Evolutionary conservation across 2,888 invertebrate species (phyloP).

Genomic region (Boloria euphrosyne): DNA sequence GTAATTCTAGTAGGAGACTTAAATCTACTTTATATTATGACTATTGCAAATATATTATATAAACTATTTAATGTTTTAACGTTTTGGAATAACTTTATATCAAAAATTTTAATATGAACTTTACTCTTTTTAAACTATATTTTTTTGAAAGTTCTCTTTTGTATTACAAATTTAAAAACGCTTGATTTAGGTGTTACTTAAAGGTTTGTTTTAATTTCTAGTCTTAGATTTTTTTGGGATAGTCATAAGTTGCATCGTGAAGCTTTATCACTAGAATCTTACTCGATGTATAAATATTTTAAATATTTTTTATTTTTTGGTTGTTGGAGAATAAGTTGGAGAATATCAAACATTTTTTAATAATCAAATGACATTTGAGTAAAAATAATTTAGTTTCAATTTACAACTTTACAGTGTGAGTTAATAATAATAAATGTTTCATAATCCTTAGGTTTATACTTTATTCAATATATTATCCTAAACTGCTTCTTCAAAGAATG

Average conservation of each 20-base stretch:
- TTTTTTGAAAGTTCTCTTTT: neutral
- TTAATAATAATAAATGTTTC: neutral
- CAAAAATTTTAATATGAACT: neutral
- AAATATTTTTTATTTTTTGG: too few species aligned
- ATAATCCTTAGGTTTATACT: constrained; percentile 17
- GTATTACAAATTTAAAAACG: neutral
- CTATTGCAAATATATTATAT: constrained; percentile 2
- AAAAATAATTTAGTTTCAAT: too few species aligned
- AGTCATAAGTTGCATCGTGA: neutral
- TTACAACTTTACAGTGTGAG: neutral
- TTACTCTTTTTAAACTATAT: neutral
- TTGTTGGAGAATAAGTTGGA: too few species aligned
- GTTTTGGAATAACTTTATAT: constrained; percentile 16
- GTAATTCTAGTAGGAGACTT: neutral
- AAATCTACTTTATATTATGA: constrained; percentile 7
- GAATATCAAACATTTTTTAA: too few species aligned
- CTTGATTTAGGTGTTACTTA: neutral
- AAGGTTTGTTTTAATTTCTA: neutral
- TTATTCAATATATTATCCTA: constrained; percentile 6
- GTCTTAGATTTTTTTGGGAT: neutral
- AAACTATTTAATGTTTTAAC: neutral
- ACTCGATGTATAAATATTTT: too few species aligned
- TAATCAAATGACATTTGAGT: too few species aligned
- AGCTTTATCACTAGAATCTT: too few species aligned
- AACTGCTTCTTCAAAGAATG: constrained; percentile 25